A percentile compares a stretch with the other conserved stretches of the same genome.
Evolutionary conservation across 2,113 vertebrate species (phyloP).

Genomic region (Misgurnus mizolepis): DNA sequence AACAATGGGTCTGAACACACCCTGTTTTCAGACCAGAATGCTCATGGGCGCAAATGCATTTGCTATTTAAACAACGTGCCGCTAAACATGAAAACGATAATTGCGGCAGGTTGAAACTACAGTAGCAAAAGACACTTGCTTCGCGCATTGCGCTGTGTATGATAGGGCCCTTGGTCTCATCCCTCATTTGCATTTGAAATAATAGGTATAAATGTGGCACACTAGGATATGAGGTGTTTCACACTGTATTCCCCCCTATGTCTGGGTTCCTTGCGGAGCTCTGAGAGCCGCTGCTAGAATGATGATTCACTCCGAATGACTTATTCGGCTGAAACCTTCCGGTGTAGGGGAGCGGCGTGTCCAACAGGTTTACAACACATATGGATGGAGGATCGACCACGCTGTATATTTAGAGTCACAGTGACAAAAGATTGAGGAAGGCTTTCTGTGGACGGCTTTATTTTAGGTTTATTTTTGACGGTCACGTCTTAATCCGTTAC

Average conservation of each 20-base stretch:
- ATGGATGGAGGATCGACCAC: neutral
- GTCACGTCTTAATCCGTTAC: neutral
- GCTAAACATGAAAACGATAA: too few relatives aligned
- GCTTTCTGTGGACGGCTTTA: neutral
- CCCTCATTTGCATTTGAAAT: neutral
- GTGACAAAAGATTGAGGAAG: constrained; percentile 9
- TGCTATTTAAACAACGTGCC: too few relatives aligned
- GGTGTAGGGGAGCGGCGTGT: neutral
- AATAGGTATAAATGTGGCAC: neutral
- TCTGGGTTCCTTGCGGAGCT: neutral
- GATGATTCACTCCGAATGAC: constrained; percentile 50
- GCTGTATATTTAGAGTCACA: constrained; percentile 14
- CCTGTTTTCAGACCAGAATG: too few relatives aligned
- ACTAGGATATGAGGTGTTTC: neutral
- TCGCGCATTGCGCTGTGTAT: too few relatives aligned
- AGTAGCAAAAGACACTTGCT: too few relatives aligned
- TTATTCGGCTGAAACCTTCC: constrained; percentile 20
- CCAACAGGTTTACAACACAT: constrained; percentile 28
- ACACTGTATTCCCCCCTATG: neutral
- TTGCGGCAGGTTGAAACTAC: too few relatives aligned
- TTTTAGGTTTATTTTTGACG: neutral
- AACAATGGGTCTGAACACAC: too few relatives aligned
- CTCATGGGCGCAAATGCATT: too few relatives aligned
- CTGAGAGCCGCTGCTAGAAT: neutral
- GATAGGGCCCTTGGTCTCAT: neutral